These are phyloP conservation scores for Cryptotermes secundus DNA, from an alignment of 1,140 invertebrate species.

Conservation along the genomic window DNA sequence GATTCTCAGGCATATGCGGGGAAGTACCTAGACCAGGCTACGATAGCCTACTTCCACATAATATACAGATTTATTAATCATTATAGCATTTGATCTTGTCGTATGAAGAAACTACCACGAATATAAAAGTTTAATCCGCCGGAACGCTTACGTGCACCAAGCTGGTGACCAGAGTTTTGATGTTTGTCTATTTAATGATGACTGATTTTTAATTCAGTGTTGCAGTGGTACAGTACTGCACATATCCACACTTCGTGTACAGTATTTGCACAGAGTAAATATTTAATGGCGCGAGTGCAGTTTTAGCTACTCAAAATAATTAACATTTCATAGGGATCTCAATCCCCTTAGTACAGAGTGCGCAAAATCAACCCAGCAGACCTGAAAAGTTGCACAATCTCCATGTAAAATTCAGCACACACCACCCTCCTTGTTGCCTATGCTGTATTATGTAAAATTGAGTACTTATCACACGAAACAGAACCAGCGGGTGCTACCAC, in stretches of 20 bases:
- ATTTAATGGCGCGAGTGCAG: background rate
- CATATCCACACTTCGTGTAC: background rate
- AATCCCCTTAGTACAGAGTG: background rate
- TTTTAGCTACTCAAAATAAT: background rate
- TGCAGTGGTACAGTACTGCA: background rate
- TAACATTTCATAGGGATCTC: background rate
- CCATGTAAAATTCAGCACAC: background rate
- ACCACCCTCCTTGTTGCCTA: background rate
- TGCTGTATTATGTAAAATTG: background rate
- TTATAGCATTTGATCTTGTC: too few relatives aligned
- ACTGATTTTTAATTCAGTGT: background rate
- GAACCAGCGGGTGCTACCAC: too few relatives aligned
- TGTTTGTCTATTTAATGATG: background rate
- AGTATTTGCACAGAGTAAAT: background rate
- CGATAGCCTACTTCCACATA: too few relatives aligned
- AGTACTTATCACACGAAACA: background rate
- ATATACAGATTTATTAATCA: too few relatives aligned
- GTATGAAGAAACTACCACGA: too few relatives aligned
- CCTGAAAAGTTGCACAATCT: background rate
- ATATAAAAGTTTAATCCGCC: too few relatives aligned
- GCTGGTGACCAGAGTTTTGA: too few relatives aligned
- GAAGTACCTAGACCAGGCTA: too few relatives aligned
- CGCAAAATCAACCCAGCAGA: background rate
- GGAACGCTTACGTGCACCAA: too few relatives aligned
- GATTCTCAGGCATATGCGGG: too few relatives aligned